A percentile compares a stretch with the other conserved stretches of the same genome.
Conservation (phyloP, 2,113 vertebrate genomes). For the Eulemur macaco region DNA sequence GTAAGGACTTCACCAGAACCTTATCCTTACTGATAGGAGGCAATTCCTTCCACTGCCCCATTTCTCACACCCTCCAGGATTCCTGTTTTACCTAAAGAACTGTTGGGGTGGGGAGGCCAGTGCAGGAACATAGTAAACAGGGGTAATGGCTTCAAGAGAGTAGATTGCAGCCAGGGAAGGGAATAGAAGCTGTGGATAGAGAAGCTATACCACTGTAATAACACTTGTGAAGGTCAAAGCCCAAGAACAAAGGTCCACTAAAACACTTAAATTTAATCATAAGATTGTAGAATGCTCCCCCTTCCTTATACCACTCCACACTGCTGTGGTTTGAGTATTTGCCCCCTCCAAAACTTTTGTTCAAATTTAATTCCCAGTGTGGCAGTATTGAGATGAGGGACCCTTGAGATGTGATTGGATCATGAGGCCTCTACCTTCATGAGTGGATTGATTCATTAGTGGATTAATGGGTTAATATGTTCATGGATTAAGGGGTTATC, state of each 20-base stretch:
- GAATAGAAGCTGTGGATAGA: rapidly evolving
- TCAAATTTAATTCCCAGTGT: not conserved
- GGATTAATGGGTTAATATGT: not conserved
- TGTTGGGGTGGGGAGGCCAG: too few species aligned
- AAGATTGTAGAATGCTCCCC: not conserved
- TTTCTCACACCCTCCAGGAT: not conserved
- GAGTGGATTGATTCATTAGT: not conserved
- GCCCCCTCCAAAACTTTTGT: not conserved
- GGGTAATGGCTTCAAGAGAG: not conserved
- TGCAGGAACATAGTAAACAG: not conserved
- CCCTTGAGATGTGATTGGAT: not conserved
- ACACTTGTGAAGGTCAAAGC: not conserved
- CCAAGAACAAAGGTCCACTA: not conserved
- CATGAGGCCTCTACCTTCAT: not conserved
- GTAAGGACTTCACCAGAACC: not conserved
- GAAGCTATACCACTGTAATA: not conserved
- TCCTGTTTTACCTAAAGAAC: not conserved
- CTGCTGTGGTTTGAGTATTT: not conserved
- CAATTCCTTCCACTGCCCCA: not conserved
- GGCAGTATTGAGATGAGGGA: not conserved
- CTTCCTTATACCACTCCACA: not conserved
- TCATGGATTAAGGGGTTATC: not conserved
- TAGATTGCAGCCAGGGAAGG: not conserved
- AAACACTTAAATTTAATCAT: not conserved
- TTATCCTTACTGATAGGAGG: not conserved